phyloP scores from a whole-genome alignment of 2,888 invertebrate genomes.

The Epirrita christyi region DNA sequence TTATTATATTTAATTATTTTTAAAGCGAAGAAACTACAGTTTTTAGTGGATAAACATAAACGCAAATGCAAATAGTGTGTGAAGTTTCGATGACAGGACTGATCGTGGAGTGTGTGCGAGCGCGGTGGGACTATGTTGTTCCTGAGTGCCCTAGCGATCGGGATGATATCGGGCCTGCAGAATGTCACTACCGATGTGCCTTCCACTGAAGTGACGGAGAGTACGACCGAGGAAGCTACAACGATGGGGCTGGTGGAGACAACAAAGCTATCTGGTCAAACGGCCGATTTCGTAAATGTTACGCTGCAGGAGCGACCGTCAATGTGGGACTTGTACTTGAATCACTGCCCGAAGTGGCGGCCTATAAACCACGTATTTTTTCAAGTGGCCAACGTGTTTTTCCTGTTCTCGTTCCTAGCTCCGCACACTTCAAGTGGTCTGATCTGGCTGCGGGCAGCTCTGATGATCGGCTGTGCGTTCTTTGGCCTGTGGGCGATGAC shows the following conservation, averaged over 20 bases:
- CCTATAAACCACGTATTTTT: conserved; percentile 92
- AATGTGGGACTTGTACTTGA: conserved; percentile 81
- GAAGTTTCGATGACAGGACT: conserved; percentile 65
- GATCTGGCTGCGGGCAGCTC: conserved; percentile 90
- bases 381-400: conserved; percentile 93
- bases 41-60: conserved; percentile 48
- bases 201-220: conserved; percentile 65
- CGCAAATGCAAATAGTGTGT: conserved; percentile 71
- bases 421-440: conserved; percentile 91
- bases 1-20: conserved; percentile 30
- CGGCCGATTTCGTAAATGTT: conserved; percentile 71
- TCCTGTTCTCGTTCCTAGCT: conserved; percentile 92
- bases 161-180: conserved; percentile 75
- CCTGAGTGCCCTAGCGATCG: conserved; percentile 80
- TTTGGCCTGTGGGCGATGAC: conserved; percentile 93
- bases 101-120: conserved; percentile 50
- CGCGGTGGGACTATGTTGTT: conserved; percentile 81
- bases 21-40: conserved; percentile 38
- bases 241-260: conserved; percentile 73
- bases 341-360: conserved; percentile 87
- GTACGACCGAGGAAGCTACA: conserved; percentile 56
- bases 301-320: conserved; percentile 74
- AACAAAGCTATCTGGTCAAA: conserved; percentile 59
- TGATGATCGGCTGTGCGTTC: conserved; percentile 91
- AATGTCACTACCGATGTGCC: conserved; percentile 74